Evolutionary conservation across 1,140 invertebrate genomes (phyloP).

Genomic region (Hirudo medicinalis): DNA sequence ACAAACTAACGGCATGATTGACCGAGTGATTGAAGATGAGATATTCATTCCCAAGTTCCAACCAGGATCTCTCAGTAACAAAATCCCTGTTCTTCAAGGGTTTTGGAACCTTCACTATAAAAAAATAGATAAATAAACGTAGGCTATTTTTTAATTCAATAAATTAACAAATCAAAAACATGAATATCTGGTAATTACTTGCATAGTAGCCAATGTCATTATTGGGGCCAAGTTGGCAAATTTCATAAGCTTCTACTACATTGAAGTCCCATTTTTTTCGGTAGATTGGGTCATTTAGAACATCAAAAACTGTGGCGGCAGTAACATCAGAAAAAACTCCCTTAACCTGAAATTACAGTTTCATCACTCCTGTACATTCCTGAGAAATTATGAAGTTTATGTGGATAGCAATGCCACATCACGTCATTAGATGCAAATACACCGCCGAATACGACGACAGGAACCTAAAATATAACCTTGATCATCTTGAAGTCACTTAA

Average conservation of each 20-base stretch:
- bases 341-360: constrained; percentile 45
- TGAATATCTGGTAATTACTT: constrained; percentile 48
- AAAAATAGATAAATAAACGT: no score
- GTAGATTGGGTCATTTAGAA: constrained; percentile 74
- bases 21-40: constrained; percentile 80
- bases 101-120: constrained; percentile 66
- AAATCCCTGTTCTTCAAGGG: constrained; percentile 80
- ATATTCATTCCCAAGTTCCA: constrained; percentile 68
- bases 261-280: constrained; percentile 74
- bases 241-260: constrained; percentile 64
- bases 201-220: constrained; percentile 86
- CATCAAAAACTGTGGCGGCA: constrained; percentile 65
- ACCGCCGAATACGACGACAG: neutral
- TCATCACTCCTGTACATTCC: neutral
- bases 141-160: no score
- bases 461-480: constrained; percentile 29
- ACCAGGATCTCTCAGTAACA: constrained; percentile 75
- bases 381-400: neutral
- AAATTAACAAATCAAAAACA: no score
- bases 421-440: neutral
- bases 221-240: constrained; percentile 76
- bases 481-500: constrained; percentile 39
- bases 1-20: constrained; percentile 51
- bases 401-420: neutral
- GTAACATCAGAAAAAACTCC: constrained; percentile 61